phyloP scores from a whole-genome alignment of 2,113 vertebrate genomes.

The Accipiter virgatus region DNA sequence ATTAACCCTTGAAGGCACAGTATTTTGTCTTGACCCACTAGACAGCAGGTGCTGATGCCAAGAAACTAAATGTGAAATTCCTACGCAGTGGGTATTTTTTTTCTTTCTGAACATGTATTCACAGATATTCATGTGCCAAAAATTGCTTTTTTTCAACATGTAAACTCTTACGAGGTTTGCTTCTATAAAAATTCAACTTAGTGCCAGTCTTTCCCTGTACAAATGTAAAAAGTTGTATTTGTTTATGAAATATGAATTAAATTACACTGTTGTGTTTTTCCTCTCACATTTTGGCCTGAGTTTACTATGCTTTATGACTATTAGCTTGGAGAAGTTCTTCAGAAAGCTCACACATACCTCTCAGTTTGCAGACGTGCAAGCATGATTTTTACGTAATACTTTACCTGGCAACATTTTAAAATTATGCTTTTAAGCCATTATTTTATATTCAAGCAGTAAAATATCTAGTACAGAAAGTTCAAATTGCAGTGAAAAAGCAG shows the following conservation, averaged over 20 bases:
- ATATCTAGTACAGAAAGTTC: background rate
- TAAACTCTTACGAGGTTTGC: conserved; percentile 55
- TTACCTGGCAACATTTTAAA: conserved; percentile 5
- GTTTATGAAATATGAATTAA: conserved; percentile 45
- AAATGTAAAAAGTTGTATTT: conserved; percentile 61
- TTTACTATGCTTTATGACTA: background rate
- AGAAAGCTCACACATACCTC: background rate
- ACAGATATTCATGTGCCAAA: conserved; percentile 64
- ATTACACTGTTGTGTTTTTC: conserved; percentile 27
- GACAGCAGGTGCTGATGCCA: conserved; percentile 92
- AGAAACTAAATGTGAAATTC: conserved; percentile 27
- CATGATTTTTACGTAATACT: background rate
- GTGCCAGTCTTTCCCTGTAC: conserved; percentile 36
- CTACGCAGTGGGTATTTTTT: background rate
- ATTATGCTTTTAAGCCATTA: background rate
- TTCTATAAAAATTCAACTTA: conserved; percentile 45
- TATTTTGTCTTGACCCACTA: conserved; percentile 93
- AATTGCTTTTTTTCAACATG: conserved; percentile 57
- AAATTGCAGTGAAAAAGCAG: background rate
- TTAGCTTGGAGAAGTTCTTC: background rate
- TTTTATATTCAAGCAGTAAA: background rate
- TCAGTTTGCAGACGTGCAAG: background rate
- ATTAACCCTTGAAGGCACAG: conserved; percentile 96
- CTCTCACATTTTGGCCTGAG: background rate
- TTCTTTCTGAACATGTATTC: background rate